Evolutionary conservation across 1,140 invertebrate genomes (phyloP).

Genomic region (Drosophila nannoptera): DNA sequence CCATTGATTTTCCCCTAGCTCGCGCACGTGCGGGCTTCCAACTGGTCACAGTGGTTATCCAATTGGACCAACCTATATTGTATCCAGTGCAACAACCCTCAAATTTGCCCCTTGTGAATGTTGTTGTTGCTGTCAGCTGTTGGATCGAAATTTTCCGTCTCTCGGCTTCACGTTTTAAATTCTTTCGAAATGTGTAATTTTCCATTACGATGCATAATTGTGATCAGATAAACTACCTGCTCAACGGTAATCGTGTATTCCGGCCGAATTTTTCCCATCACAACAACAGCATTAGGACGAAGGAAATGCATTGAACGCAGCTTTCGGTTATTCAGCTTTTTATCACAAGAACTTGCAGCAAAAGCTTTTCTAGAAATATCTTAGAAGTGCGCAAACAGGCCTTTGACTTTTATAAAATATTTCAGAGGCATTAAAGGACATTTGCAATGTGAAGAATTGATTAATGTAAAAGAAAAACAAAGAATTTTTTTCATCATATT

Average conservation of each 20-base stretch:
- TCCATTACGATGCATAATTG: constrained; percentile 9
- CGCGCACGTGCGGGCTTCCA: constrained; percentile 45
- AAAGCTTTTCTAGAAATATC: constrained; percentile 42
- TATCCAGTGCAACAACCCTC: constrained; percentile 1
- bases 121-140: constrained; percentile 32
- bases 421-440: neutral
- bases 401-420: constrained; percentile 27
- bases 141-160: constrained; percentile 55
- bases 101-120: constrained; percentile 11
- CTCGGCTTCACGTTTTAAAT: neutral
- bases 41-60: constrained; percentile 47
- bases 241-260: constrained; percentile 34
- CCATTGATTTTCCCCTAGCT: constrained; percentile 61
- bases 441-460: too few species aligned
- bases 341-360: constrained; percentile 30
- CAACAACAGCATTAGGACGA: constrained; percentile 7
- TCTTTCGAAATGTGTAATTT: constrained; percentile 45
- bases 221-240: constrained; percentile 29
- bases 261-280: constrained; percentile 30
- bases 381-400: neutral
- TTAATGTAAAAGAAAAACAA: too few species aligned
- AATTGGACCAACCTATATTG: constrained; percentile 45
- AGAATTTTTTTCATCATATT: too few species aligned
- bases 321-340: constrained; percentile 61
- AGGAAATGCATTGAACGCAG: constrained; percentile 31